Conservation (phyloP, 1,140 invertebrate species). For the Zaprionus kolodkinae region DNA sequence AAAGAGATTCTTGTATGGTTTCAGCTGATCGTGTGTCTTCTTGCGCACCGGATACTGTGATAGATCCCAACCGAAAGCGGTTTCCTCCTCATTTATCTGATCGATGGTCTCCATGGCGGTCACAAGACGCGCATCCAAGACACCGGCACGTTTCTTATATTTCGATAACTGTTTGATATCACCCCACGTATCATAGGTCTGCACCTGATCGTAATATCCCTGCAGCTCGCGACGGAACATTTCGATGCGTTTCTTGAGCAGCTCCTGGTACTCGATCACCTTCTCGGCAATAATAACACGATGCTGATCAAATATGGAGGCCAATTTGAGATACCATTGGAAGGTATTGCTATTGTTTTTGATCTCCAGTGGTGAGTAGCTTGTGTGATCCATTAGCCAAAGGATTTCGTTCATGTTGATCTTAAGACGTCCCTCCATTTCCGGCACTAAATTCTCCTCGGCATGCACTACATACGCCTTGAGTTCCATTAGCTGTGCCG, state of each 20-base stretch:
- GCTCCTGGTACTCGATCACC: constrained; percentile 93
- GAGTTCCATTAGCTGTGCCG: constrained; percentile 93
- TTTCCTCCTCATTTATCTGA: constrained; percentile 96
- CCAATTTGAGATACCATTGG: constrained; percentile 93
- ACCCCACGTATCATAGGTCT: constrained; percentile 95
- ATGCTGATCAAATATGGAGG: constrained; percentile 92
- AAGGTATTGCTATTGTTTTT: constrained; percentile 94
- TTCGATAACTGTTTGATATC: constrained; percentile 93
- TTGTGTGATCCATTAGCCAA: constrained; percentile 90
- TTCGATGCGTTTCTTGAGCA: constrained; percentile 86
- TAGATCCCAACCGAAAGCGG: constrained; percentile 94
- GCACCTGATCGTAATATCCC: constrained; percentile 91
- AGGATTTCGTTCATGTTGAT: constrained; percentile 81
- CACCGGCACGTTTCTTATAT: constrained; percentile 92
- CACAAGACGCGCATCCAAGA: constrained; percentile 88
- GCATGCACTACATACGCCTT: constrained; percentile 90
- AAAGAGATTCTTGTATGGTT: constrained; percentile 95
- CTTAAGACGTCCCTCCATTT: constrained; percentile 91
- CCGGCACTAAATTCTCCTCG: constrained; percentile 88
- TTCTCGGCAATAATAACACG: constrained; percentile 92
- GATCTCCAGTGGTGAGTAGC: constrained; percentile 92
- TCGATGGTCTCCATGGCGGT: constrained; percentile 92
- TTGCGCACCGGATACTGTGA: constrained; percentile 95
- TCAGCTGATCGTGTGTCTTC: constrained; percentile 89
- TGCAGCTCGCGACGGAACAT: constrained; percentile 89